These are phyloP conservation scores for Thalpophila matura DNA, from an alignment of 2,888 invertebrate species.

Conservation along the genomic window DNA sequence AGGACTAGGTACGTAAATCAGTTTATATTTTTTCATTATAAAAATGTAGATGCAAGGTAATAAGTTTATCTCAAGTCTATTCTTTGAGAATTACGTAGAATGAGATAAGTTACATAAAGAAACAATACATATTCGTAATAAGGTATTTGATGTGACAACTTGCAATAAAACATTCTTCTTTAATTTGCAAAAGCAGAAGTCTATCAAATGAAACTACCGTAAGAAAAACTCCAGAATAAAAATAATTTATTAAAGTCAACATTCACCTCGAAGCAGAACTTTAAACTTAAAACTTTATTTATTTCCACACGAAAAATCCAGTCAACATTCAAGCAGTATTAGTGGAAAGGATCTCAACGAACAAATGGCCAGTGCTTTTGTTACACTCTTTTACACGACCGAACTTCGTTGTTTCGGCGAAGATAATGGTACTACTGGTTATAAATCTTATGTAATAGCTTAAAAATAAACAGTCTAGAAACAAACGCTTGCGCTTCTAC, in stretches of 20 bases:
- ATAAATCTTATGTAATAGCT: constrained; percentile 80
- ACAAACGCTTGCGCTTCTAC: constrained; percentile 53
- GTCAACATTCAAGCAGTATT: constrained; percentile 58
- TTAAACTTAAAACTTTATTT: constrained; percentile 44
- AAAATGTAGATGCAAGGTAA: too few relatives aligned
- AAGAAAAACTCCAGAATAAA: constrained; percentile 13
- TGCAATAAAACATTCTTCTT: neutral
- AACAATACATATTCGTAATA: too few relatives aligned
- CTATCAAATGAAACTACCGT: constrained; percentile 12
- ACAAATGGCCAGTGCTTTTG: constrained; percentile 70
- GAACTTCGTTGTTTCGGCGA: constrained; percentile 73
- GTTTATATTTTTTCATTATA: too few relatives aligned
- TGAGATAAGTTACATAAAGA: too few relatives aligned
- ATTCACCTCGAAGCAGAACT: constrained; percentile 24
- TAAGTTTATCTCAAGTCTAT: too few relatives aligned
- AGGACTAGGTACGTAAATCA: too few relatives aligned
- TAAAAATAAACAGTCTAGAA: constrained; percentile 78
- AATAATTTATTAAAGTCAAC: constrained; percentile 31
- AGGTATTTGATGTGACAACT: too few relatives aligned
- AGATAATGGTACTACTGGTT: constrained; percentile 78
- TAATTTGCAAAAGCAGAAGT: neutral
- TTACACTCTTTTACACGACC: constrained; percentile 63
- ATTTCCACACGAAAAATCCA: constrained; percentile 48
- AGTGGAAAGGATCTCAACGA: constrained; percentile 64
- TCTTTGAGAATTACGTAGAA: too few relatives aligned